phyloP scores from a whole-genome alignment of 2,113 vertebrate genomes.

The Ammodramus savannarum region DNA sequence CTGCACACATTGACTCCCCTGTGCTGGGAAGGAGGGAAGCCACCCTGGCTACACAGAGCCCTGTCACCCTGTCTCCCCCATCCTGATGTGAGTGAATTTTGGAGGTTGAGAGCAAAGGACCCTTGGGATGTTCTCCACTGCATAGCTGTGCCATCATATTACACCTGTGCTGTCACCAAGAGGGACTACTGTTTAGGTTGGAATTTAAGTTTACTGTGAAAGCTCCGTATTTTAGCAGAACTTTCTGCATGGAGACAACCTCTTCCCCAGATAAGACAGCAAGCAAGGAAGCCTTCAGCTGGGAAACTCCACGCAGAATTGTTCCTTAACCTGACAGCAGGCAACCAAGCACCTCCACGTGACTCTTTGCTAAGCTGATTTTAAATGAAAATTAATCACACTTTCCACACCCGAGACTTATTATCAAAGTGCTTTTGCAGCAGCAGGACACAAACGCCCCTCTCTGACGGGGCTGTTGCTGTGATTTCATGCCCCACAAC shows the following conservation, averaged over 20 bases:
- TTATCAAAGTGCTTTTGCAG: neutral
- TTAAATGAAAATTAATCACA: neutral
- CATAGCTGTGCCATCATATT: fast-evolving
- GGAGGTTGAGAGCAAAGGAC: neutral
- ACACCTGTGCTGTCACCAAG: fast-evolving
- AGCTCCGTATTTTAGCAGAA: fast-evolving
- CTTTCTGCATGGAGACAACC: neutral
- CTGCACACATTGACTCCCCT: neutral
- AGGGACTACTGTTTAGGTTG: fast-evolving
- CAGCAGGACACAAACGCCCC: neutral
- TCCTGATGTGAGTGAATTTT: neutral
- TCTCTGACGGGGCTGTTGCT: neutral
- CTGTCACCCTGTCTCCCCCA: neutral
- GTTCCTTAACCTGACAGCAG: neutral
- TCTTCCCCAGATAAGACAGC: neutral
- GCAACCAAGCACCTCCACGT: neutral
- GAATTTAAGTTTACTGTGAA: neutral
- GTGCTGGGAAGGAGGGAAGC: neutral
- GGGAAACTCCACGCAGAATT: neutral
- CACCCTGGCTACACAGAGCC: neutral
- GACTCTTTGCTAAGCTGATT: neutral
- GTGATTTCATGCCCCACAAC: fast-evolving
- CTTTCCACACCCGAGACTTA: neutral
- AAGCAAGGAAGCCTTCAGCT: neutral
- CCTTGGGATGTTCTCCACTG: neutral